Base-by-base conservation (phyloP, 1,140 invertebrate genomes). In the Diuraphis noxia region DNA sequence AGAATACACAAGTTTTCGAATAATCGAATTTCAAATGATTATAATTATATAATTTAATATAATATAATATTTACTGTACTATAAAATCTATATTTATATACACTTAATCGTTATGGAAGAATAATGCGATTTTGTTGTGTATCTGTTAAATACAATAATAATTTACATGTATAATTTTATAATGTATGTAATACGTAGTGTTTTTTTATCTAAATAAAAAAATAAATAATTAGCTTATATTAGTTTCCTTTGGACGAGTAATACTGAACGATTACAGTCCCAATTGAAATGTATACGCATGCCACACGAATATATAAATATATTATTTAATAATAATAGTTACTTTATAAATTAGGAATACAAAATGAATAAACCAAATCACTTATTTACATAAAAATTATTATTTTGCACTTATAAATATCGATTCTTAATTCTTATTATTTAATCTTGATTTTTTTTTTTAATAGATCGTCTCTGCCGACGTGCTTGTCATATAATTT, bases 21-120 rank as follows among this genome's bases (percentile, higher is more conserved):
- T 52, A 56, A 87, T 88, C 9, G 38, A 19, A 52, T 34, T 56
- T 38, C 49, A 36, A 63, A n/a, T 3, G 21, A 38, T 86, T 36
- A 13, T 30, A 86, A 49, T 49, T n/a, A 34, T 40, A 82, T 41
- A 40, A 81, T 38, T 25, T 30, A 3, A 81, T n/a, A 84, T 40
- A 84, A 43, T 46, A 85, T 23, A 49, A 49, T 86, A 86, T 17
- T 38, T 23, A 52, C 23, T 52, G 7, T 25, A 17, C 4, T n/a
- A 63, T 34, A n/a, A n/a, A n/a, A 19, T 88, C 38, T 82, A 38
- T 23, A 40, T 38, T 38, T 88, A 79, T 46, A 7, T 79, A 90
- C 38, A 77, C 9, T 7, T 90, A 90, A 41, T 49, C 30, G 17
- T 38, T 72, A 81, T 91, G 89, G 89, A 91, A 91, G 89, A 91